phyloP scores from a whole-genome alignment of 1,140 invertebrate species.

The Rhagoletis pomonella region DNA sequence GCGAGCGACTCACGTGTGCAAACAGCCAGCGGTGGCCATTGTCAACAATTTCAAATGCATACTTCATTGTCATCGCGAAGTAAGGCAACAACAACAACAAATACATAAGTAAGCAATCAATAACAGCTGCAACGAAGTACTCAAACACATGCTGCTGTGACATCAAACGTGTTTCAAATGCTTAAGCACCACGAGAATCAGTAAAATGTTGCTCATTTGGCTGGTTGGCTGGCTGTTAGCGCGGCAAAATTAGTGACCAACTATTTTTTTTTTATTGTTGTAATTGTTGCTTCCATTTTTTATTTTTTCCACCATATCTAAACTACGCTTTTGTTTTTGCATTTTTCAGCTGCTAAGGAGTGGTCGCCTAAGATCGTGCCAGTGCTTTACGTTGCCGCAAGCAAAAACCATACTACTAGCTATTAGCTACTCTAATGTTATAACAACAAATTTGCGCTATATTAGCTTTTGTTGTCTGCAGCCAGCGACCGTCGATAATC shows the following conservation, averaged over 20 bases:
- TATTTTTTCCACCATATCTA: neutral
- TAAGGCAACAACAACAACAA: neutral
- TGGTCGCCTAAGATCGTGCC: conserved; percentile 15
- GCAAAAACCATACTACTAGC: neutral
- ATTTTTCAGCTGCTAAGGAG: conserved; percentile 18
- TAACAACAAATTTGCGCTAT: conserved; percentile 46
- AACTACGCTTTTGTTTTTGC: neutral
- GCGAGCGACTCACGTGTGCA: conserved; percentile 27
- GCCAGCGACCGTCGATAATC: neutral
- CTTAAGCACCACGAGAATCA: neutral
- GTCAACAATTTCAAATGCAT: conserved; percentile 1
- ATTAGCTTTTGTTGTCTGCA: conserved; percentile 38
- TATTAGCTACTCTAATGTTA: neutral
- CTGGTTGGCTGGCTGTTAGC: neutral
- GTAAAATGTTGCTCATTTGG: neutral
- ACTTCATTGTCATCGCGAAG: conserved; percentile 7
- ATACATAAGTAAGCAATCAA: too few species aligned
- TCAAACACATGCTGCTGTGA: conserved; percentile 11
- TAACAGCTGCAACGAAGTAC: neutral
- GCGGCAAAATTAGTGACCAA: neutral
- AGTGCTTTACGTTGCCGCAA: neutral
- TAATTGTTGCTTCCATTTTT: neutral
- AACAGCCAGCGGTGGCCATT: neutral
- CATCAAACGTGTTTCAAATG: conserved; percentile 25
- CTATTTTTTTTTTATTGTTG: neutral